phyloP scores from a whole-genome alignment of 2,888 invertebrate species.

The Resseliella maxima region DNA sequence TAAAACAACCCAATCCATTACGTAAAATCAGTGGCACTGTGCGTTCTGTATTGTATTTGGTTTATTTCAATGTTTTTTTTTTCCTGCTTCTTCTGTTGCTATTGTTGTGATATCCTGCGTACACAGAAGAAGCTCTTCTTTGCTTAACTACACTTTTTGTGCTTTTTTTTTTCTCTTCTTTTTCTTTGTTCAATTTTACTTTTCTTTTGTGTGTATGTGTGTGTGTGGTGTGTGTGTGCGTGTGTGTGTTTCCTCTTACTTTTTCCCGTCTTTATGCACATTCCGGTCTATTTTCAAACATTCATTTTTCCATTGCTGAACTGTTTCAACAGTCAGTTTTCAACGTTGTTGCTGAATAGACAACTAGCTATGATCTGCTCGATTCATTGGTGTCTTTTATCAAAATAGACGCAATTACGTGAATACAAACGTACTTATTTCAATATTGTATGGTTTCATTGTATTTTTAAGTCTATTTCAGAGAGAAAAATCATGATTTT shows the following conservation, averaged over 20 bases:
- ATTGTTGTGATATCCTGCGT: slow-evolving; percentile 45
- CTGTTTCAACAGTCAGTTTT: neutral
- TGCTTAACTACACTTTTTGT: neutral
- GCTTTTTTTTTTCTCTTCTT: neutral
- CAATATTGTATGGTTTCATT: slow-evolving; percentile 44
- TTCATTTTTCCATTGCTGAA: neutral
- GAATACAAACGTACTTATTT: slow-evolving; percentile 22
- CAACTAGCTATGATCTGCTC: neutral
- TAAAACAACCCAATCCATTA: slow-evolving; percentile 35
- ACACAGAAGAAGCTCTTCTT: slow-evolving; percentile 19
- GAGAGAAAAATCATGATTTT: too few species aligned
- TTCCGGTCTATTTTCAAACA: neutral
- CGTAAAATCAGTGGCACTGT: slow-evolving; percentile 26
- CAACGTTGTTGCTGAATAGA: neutral
- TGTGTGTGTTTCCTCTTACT: neutral
- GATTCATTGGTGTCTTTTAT: neutral
- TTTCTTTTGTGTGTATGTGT: neutral
- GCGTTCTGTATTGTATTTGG: slow-evolving; percentile 23
- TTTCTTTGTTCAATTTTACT: neutral
- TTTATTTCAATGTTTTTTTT: slow-evolving; percentile 14
- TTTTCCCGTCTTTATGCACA: neutral
- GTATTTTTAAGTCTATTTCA: too few species aligned
- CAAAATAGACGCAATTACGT: slow-evolving; percentile 19
- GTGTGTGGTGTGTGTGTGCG: too few species aligned
- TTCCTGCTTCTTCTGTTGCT: neutral